Evolutionary conservation across 2,888 invertebrate genomes (phyloP).

Genomic region (Dioctria rufipes): DNA sequence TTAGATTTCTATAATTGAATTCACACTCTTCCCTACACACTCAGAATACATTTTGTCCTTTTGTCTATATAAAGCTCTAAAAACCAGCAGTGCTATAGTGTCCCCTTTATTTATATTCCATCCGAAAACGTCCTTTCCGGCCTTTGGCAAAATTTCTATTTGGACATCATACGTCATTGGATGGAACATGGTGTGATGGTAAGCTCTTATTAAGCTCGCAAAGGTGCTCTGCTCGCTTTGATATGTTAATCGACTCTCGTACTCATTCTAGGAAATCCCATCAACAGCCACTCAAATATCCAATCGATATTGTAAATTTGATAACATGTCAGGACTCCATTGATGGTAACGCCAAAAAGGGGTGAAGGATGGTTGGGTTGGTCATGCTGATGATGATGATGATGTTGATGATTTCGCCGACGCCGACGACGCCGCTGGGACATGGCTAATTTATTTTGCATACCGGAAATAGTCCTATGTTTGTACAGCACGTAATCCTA

Average conservation of each 20-base stretch:
- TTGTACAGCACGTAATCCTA: slow-evolving; percentile 42
- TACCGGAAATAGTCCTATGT: slow-evolving; percentile 37
- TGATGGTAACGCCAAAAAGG: neutral
- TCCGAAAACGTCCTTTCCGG: neutral
- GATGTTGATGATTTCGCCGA: too few species aligned
- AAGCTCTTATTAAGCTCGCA: slow-evolving; percentile 10
- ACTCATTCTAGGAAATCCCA: slow-evolving; percentile 7
- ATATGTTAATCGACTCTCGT: slow-evolving; percentile 34
- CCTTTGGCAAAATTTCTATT: slow-evolving; percentile 16
- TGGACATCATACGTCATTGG: slow-evolving; percentile 17
- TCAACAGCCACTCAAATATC: slow-evolving; percentile 37
- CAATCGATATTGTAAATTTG: slow-evolving; percentile 39
- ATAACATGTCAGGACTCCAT: slow-evolving; percentile 12
- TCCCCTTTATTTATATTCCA: neutral
- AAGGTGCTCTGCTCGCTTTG: slow-evolving; percentile 5
- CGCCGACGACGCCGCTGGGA: slow-evolving; percentile 1
- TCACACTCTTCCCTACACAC: neutral
- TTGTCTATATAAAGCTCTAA: neutral
- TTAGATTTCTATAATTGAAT: neutral
- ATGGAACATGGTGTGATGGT: neutral
- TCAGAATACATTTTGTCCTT: too few species aligned
- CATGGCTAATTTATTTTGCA: slow-evolving; percentile 44
- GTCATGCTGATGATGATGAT: too few species aligned
- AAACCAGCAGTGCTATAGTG: neutral
- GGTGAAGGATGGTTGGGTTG: neutral